Evolutionary conservation across 2,888 invertebrate species (phyloP).

Genomic region (Eucriotettix oculatus): DNA sequence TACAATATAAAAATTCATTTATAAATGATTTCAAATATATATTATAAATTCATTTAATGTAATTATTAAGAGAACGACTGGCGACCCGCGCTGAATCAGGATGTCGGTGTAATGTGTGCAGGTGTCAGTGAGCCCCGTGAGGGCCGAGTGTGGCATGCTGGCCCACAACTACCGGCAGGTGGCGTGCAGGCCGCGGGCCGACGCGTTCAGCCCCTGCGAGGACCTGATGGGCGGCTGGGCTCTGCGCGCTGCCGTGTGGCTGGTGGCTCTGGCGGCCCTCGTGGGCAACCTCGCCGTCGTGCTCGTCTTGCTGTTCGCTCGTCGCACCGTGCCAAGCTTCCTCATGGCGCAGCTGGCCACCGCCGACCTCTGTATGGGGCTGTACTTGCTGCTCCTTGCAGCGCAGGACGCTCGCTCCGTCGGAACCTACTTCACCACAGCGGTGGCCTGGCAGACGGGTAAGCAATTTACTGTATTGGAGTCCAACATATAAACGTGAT

Average conservation of each 20-base stretch:
- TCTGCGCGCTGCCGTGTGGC: slow-evolving; percentile 42
- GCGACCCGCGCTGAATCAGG: neutral
- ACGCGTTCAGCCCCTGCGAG: slow-evolving; percentile 47
- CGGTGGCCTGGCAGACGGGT: slow-evolving; percentile 50
- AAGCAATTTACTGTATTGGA: slow-evolving; percentile 8
- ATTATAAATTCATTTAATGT: too few relatives aligned
- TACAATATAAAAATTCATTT: too few relatives aligned
- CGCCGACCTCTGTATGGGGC: slow-evolving; percentile 49
- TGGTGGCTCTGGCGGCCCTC: slow-evolving; percentile 38
- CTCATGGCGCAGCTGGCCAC: slow-evolving; percentile 49
- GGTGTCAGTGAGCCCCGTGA: neutral
- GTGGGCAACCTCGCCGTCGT: slow-evolving; percentile 47
- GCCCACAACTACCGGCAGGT: slow-evolving; percentile 21
- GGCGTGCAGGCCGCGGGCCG: slow-evolving; percentile 35
- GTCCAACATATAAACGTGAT: too few relatives aligned
- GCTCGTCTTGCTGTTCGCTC: slow-evolving; percentile 34
- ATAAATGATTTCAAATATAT: too few relatives aligned
- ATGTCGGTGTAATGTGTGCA: neutral
- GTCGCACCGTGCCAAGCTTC: slow-evolving; percentile 36
- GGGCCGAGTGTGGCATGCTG: slow-evolving; percentile 14
- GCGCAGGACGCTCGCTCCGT: slow-evolving; percentile 43
- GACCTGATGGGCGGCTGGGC: slow-evolving; percentile 43
- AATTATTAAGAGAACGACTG: too few relatives aligned
- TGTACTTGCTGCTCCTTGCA: slow-evolving; percentile 43
- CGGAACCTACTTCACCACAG: slow-evolving; percentile 47